These are phyloP conservation scores for Pyrrhosoma nymphula DNA, from an alignment of 2,888 invertebrate species.

Conservation along the genomic window DNA sequence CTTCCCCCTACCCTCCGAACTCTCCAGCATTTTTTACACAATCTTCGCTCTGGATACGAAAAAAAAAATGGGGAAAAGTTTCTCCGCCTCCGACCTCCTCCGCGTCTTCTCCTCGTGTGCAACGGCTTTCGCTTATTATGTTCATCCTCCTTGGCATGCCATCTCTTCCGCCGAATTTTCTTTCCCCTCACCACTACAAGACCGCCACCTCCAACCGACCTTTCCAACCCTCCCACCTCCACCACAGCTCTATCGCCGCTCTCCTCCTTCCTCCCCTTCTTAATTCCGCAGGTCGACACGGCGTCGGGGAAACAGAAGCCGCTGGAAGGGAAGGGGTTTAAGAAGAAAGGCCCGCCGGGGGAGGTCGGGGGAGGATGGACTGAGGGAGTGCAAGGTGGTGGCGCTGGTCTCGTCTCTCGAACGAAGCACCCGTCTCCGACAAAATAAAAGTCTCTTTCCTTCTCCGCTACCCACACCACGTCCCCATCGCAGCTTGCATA, in stretches of 20 bases:
- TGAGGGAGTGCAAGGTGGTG: neutral
- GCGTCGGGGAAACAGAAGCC: neutral
- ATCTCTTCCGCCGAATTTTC: neutral
- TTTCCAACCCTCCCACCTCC: neutral
- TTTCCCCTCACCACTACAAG: neutral
- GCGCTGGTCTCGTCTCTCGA: neutral
- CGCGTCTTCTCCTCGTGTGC: neutral
- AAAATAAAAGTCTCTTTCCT: conserved; percentile 3
- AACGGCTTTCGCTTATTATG: conserved; percentile 51
- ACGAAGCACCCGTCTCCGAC: neutral
- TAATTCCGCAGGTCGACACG: neutral
- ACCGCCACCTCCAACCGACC: neutral
- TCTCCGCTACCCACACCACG: neutral
- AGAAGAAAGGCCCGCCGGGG: neutral
- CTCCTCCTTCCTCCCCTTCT: neutral
- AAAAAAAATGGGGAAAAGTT: conserved; percentile 2
- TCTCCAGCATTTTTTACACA: conserved; percentile 11
- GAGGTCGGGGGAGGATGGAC: neutral
- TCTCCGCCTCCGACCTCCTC: neutral
- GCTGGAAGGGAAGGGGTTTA: neutral
- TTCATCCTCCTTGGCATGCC: conserved; percentile 18
- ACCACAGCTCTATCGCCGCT: neutral
- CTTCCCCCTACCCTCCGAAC: conserved; percentile 25
- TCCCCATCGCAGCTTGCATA: conserved; percentile 38
- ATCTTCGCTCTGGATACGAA: conserved; percentile 12